phyloP scores from a whole-genome alignment of 2,888 invertebrate species.

The Nesidiocoris tenuis region DNA sequence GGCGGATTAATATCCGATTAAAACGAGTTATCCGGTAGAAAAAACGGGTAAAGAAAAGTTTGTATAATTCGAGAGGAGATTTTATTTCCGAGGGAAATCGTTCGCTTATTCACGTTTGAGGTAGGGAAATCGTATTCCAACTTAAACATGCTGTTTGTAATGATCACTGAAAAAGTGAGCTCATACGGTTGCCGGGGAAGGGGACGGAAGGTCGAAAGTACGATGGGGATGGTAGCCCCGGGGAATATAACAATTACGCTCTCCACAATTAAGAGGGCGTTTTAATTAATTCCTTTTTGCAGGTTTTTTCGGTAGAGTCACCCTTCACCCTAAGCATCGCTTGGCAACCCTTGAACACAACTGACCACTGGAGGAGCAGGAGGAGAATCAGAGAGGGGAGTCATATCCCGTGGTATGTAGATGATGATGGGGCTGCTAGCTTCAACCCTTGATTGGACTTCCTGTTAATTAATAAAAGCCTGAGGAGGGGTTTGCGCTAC shows the following conservation, averaged over 20 bases:
- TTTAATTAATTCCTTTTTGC: constrained; percentile 42
- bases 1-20: too few relatives aligned
- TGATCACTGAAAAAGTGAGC: constrained; percentile 6
- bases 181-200: neutral
- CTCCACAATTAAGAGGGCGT: constrained; percentile 41
- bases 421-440: constrained; percentile 23
- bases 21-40: too few relatives aligned
- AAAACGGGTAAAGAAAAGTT: neutral
- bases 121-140: neutral
- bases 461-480: constrained; percentile 43
- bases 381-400: constrained; percentile 2
- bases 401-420: constrained; percentile 31
- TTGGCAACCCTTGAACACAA: neutral
- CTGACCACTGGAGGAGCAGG: constrained; percentile 13
- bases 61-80: neutral
- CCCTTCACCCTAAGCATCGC: neutral
- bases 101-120: neutral
- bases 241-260: constrained; percentile 42
- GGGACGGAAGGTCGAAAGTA: neutral
- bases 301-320: neutral
- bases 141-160: neutral
- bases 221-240: neutral
- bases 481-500: neutral
- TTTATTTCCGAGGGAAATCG: neutral
- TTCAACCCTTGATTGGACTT: constrained; percentile 43